Evolutionary conservation across 30 jellyfish, hydroid and myxozoan genomes (phyloP), one percentile per base, ranked within the genome.

Genomic region (Cassiopea xamachana): DNA sequence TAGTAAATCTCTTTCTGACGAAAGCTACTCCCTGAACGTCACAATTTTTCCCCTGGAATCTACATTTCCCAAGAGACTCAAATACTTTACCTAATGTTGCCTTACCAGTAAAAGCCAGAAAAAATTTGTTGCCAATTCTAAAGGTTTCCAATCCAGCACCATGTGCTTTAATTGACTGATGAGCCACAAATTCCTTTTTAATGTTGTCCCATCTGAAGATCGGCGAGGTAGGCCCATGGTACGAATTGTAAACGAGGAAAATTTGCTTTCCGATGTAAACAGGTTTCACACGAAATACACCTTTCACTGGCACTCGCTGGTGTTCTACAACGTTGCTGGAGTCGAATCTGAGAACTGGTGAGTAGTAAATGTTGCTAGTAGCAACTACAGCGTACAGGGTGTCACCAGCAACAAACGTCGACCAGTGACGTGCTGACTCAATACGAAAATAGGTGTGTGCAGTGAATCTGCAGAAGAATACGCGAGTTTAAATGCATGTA

Each of bases 71-170:
- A 27, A 27, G 39, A 27, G 39, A 55, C 12, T 55, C 10, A 55
- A 3, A 55, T 55, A 55, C 64, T 6, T 10, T 55, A 55, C 12
- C 64, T 3, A 55, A 10, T 55, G 10, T 6, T 55, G 64, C 12
- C 64, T 4, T 51, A 96, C 99, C 99, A 17, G 93, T 96, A 71
- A 90, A 92, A 1, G 99, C 97, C 51, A 92, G 72, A 61, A 92
- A 96, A 43, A 73, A 47, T 46, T 90, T 60, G 43, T 81, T 74
- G 47, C 91, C 99, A 45, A 96, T 92, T 74, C 67, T 64, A 69
- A 96, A 96, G 0, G 97, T 80, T 60, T 91, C 99, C n/a, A 96
- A 84, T 62, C 93, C 98, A 0, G 97, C 69, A 9, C 99, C 99
- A 73, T 44, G 73, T 7, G 91, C 98, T 46, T 82, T 82, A 18